Evolutionary conservation across 2,888 invertebrate species (phyloP).

Genomic region (Nemotelus pantherinus): DNA sequence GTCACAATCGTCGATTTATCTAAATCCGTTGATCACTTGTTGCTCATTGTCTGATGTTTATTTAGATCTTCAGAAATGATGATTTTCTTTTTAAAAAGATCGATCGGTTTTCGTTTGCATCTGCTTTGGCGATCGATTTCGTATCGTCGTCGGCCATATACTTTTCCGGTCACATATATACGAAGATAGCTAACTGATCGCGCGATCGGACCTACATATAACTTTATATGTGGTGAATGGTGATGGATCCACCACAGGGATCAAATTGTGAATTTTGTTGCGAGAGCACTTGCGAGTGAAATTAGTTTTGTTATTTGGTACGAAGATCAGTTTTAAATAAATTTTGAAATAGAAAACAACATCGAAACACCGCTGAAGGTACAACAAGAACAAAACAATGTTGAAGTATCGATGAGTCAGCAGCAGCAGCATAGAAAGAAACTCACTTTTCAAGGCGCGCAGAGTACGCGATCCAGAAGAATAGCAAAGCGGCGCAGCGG

Average conservation of each 20-base stretch:
- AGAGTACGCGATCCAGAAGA: background rate
- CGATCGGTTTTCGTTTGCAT: conserved; percentile 4
- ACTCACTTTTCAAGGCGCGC: background rate
- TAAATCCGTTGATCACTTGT: conserved; percentile 34
- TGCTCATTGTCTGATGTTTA: conserved; percentile 20
- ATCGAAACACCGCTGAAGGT: background rate
- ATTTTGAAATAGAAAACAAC: conserved; percentile 13
- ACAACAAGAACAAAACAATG: background rate
- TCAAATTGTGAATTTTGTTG: no score
- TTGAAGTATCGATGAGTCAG: conserved; percentile 34
- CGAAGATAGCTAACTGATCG: no score
- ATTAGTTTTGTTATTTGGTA: background rate
- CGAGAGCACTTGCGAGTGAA: background rate
- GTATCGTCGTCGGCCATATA: background rate
- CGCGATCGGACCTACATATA: no score
- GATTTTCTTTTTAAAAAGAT: conserved; percentile 27
- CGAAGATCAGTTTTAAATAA: background rate
- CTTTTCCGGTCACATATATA: background rate
- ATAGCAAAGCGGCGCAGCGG: background rate
- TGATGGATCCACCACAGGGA: no score
- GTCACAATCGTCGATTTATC: conserved; percentile 13
- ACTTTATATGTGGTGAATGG: no score
- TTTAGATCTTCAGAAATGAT: conserved; percentile 31
- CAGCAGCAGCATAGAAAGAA: conserved; percentile 1
- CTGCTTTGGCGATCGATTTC: conserved; percentile 7